These are phyloP conservation scores for Orussus abietinus DNA, from an alignment of 1,140 invertebrate species.

Conservation along the genomic window DNA sequence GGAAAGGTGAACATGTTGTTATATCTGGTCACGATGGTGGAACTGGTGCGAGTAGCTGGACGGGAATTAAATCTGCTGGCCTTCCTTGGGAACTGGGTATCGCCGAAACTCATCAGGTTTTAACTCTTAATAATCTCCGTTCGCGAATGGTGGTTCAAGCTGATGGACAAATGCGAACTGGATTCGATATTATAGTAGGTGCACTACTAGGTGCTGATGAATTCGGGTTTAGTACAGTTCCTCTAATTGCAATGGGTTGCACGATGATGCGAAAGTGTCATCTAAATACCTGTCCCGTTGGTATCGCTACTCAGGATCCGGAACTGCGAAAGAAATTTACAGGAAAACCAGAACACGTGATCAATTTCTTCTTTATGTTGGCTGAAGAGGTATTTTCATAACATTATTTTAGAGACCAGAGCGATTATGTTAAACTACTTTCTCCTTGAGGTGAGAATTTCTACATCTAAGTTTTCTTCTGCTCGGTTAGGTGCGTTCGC, in stretches of 20 bases:
- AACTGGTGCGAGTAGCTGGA: slow-evolving; percentile 97
- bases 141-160: slow-evolving; percentile 93
- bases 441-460: too few relatives aligned
- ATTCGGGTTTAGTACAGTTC: slow-evolving; percentile 98
- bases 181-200: slow-evolving; percentile 95
- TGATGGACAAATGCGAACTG: slow-evolving; percentile 90
- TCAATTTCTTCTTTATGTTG: slow-evolving; percentile 97
- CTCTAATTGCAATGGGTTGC: slow-evolving; percentile 94
- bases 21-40: slow-evolving; percentile 99
- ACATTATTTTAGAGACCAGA: slow-evolving; percentile 6
- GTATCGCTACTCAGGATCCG: slow-evolving; percentile 97
- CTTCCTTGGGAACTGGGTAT: slow-evolving; percentile 97
- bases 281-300: slow-evolving; percentile 98
- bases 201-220: slow-evolving; percentile 96
- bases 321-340: slow-evolving; percentile 92
- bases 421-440: slow-evolving; percentile 1
- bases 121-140: slow-evolving; percentile 92
- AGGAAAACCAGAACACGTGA: slow-evolving; percentile 95
- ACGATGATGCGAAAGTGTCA: slow-evolving; percentile 99
- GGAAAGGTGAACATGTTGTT: slow-evolving; percentile 97
- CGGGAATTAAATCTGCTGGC: slow-evolving; percentile 91
- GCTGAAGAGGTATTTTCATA: slow-evolving; percentile 80
- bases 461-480: too few relatives aligned
- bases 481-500: slow-evolving; percentile 69
- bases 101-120: slow-evolving; percentile 95